Percentiles rank a stretch among this genome's conserved stretches.
These are phyloP conservation scores for Colistium nudipinnis DNA, from an alignment of 2,113 vertebrate genomes.

Conservation along the genomic window DNA sequence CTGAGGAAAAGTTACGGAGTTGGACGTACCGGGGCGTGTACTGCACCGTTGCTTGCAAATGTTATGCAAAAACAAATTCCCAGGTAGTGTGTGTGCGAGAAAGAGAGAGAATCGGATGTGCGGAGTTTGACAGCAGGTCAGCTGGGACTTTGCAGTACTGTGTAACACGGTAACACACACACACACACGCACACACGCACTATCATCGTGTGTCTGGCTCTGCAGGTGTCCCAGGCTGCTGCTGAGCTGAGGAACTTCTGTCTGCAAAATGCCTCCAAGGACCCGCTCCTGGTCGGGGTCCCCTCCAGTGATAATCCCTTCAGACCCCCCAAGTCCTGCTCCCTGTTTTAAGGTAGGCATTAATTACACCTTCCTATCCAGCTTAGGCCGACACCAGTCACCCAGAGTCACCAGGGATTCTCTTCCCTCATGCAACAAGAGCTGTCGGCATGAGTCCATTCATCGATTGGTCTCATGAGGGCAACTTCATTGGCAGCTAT, in stretches of 20 bases:
- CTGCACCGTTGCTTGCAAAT: slow-evolving; percentile 52
- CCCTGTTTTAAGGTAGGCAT: slow-evolving; percentile 79
- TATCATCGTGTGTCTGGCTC: slow-evolving; percentile 26
- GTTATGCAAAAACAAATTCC: slow-evolving; percentile 50
- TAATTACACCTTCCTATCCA: not conserved
- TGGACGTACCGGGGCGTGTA: not conserved
- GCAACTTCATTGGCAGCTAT: not conserved
- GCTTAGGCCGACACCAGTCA: not conserved
- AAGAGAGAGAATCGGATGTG: not conserved
- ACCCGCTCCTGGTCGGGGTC: slow-evolving; percentile 83
- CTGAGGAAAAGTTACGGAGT: not conserved
- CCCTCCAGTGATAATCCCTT: slow-evolving; percentile 85
- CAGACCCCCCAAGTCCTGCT: slow-evolving; percentile 83
- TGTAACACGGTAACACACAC: not conserved
- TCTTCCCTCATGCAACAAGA: not conserved
- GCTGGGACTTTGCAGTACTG: not conserved
- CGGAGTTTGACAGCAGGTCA: slow-evolving; percentile 11
- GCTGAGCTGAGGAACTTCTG: slow-evolving; percentile 83
- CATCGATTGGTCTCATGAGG: not conserved
- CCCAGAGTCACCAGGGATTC: not conserved
- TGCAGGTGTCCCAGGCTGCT: slow-evolving; percentile 83
- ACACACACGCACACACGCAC: not conserved
- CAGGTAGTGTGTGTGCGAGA: slow-evolving; percentile 14
- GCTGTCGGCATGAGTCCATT: not conserved
- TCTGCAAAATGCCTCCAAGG: slow-evolving; percentile 82